These are phyloP conservation scores for Pseudoatta argentina DNA, from an alignment of 1,140 invertebrate genomes.

Conservation along the genomic window DNA sequence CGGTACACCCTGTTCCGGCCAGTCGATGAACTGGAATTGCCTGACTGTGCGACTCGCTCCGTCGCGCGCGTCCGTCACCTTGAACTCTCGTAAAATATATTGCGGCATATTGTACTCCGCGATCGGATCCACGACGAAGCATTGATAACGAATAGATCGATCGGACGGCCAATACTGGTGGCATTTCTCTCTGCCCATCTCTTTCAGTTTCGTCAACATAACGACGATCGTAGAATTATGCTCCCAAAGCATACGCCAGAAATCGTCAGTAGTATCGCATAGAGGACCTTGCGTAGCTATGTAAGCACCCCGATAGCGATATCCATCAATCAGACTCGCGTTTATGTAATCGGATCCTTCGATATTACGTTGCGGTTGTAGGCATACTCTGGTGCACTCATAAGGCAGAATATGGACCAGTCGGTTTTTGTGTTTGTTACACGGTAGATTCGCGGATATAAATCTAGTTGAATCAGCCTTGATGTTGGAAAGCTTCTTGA, in stretches of 20 bases:
- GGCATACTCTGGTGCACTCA: constrained; percentile 97
- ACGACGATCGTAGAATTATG: constrained; percentile 99
- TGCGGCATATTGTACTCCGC: constrained; percentile 99
- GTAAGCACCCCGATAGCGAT: constrained; percentile 96
- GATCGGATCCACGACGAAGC: constrained; percentile 99
- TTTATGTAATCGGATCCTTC: constrained; percentile 99
- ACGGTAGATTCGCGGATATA: constrained; percentile 97
- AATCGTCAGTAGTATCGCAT: constrained; percentile 98
- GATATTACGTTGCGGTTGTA: constrained; percentile 95
- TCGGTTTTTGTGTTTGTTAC: constrained; percentile 99
- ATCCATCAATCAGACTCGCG: constrained; percentile 98
- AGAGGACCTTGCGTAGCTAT: constrained; percentile 99
- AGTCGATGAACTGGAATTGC: constrained; percentile 99
- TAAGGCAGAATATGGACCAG: constrained; percentile 99
- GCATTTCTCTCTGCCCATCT: constrained; percentile 99
- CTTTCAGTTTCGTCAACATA: constrained; percentile 99
- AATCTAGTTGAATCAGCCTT: constrained; percentile 98
- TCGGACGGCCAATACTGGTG: constrained; percentile 99
- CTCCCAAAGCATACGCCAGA: constrained; percentile 99
- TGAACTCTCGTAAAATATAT: constrained; percentile 99
- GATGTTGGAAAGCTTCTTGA: constrained; percentile 98
- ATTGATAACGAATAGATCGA: constrained; percentile 97
- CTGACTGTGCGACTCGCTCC: constrained; percentile 98
- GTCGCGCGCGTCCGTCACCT: constrained; percentile 97
- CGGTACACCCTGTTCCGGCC: constrained; percentile 99